phyloP scores from a whole-genome alignment of 2,113 vertebrate genomes.

The Calyptomena viridis region DNA sequence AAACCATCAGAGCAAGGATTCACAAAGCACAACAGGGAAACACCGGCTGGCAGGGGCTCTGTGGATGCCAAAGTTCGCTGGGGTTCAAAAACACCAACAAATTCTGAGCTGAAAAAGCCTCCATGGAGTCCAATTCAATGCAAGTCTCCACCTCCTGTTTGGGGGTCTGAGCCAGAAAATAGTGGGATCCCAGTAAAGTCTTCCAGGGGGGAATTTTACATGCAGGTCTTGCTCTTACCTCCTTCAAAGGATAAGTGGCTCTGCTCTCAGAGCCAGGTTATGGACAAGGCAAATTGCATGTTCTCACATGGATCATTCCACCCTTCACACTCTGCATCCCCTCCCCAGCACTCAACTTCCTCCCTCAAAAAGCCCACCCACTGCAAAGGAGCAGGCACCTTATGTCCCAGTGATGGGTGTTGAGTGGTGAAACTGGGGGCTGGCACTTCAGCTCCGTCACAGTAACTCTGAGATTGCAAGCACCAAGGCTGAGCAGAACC shows the following conservation, averaged over 20 bases:
- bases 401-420: not conserved
- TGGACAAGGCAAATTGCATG: rapidly evolving
- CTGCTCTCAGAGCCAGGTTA: not conserved
- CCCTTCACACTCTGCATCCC: not conserved
- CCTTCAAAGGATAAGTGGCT: not conserved
- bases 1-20: not conserved
- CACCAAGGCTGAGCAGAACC: not conserved
- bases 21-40: not conserved
- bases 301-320: not conserved
- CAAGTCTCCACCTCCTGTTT: not conserved
- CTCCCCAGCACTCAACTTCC: not conserved
- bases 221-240: rapidly evolving
- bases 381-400: not conserved
- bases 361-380: not conserved
- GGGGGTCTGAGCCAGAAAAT: not conserved
- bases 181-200: not conserved
- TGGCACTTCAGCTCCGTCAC: not conserved
- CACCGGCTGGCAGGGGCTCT: rapidly evolving
- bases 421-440: not conserved
- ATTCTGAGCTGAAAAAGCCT: not conserved
- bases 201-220: not conserved
- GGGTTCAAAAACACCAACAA: not conserved
- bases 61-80: not conserved
- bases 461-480: not conserved
- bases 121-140: not conserved